Conservation (phyloP, 2,797 vertebrate species). For the Falco biarmicus region DNA sequence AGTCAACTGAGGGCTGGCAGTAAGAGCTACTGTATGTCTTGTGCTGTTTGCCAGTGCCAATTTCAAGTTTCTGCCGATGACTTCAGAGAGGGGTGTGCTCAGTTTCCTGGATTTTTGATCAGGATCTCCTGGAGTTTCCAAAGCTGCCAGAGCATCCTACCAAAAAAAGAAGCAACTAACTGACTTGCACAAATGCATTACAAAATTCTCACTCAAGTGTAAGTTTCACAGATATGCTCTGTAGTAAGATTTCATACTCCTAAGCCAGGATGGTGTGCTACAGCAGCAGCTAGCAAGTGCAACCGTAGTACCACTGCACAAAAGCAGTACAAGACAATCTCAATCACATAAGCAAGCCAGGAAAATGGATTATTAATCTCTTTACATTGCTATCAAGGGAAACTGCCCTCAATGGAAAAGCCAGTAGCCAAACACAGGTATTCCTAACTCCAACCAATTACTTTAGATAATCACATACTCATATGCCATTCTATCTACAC, state of each 20-base stretch:
- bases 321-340: neutral
- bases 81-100: conserved; percentile 91
- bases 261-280: neutral
- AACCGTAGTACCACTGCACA: neutral
- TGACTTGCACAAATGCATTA: neutral
- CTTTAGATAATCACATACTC: neutral
- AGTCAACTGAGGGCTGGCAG: conserved; percentile 86
- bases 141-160: conserved; percentile 88
- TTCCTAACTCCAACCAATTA: neutral
- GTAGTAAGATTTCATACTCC: neutral
- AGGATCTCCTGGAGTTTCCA: conserved; percentile 86
- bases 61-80: conserved; percentile 90
- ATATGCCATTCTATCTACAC: neutral
- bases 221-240: neutral
- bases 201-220: neutral
- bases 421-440: neutral
- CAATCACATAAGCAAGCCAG: neutral
- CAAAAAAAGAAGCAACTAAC: neutral
- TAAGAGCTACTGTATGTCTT: conserved; percentile 69
- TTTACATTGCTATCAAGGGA: neutral
- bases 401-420: neutral
- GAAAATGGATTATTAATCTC: neutral
- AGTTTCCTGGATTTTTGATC: conserved; percentile 73
- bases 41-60: conserved; percentile 91
- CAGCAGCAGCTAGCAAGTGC: neutral